Evolutionary conservation across 2,113 vertebrate species (phyloP), one percentile per base, ranked within the genome.

Genomic region (Sinosuthora webbiana): DNA sequence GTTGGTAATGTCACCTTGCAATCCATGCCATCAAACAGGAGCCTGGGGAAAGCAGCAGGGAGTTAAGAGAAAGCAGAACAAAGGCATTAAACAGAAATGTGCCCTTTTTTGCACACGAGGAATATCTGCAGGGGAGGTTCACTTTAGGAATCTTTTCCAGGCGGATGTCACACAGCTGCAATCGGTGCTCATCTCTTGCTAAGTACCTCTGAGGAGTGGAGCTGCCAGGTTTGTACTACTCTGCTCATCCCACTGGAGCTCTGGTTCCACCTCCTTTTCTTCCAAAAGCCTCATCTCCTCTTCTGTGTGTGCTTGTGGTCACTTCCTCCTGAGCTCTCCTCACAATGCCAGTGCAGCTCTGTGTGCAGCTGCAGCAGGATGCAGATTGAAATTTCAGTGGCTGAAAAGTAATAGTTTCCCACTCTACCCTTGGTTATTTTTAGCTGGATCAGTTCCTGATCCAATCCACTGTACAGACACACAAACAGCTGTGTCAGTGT

Each of bases 401-500:
- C 65, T 82, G 57, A 87, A 55, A 50, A 59, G 47, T n/a, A 81
- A 50, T 10, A 69, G 41, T 30, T 84, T 50, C 39, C 52, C 39
- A 25, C n/a, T 57, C 47, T 63, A 45, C 20, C 9, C 56, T 41
- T 11, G 4, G 52, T 63, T 95, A 82, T 87, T 94, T 94, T 93
- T 90, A 91, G 69, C 60, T 5, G 9, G 28, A 67, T 78, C 50
- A 41, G 60, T 53, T 89, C n/a, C 31, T 74, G 41, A 73, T 91
- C 55, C 84, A 91, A 13, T 69, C 65, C 87, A 62, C 50, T 70
- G 50, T 41, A 24, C 56, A 52, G 81, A 69, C 87, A 56, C 28
- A 69, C 30, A 35, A 95, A 83, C 63, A 77, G 84, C 82, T 90
- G 81, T 89, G 64, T 62, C 84, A 80, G 50, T 70, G 10, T 73